Conservation (phyloP, 2,113 vertebrate species). For the Plectropomus leopardus region DNA sequence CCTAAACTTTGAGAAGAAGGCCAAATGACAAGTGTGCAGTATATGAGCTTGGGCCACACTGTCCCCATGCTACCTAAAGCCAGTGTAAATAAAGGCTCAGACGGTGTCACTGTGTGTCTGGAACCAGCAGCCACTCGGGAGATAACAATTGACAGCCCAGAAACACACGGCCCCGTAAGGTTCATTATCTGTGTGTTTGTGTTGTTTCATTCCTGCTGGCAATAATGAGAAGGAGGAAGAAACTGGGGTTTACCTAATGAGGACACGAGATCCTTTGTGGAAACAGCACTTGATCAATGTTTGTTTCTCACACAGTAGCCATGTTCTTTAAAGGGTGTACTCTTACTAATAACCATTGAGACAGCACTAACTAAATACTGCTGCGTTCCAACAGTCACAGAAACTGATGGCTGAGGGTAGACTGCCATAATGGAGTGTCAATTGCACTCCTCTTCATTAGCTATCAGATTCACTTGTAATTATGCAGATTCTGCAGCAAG, state of each 20-base stretch:
- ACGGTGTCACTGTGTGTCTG: conserved; percentile 63
- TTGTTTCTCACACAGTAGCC: background rate
- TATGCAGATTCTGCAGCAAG: conserved; percentile 37
- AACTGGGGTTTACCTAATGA: conserved; percentile 57
- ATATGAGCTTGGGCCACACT: background rate
- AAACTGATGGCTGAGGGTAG: conserved; percentile 31
- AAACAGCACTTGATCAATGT: conserved; percentile 55
- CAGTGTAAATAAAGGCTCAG: conserved; percentile 59
- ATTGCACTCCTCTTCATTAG: conserved; percentile 47
- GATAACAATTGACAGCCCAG: conserved; percentile 60
- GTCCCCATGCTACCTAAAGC: conserved; percentile 51
- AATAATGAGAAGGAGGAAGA: conserved; percentile 43
- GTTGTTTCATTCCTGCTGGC: conserved; percentile 30
- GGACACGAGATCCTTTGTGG: conserved; percentile 27
- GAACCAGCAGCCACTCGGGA: conserved; percentile 59
- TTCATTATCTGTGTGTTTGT: conserved; percentile 65
- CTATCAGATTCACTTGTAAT: conserved; percentile 35
- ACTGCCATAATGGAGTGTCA: conserved; percentile 42
- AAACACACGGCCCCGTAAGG: conserved; percentile 36
- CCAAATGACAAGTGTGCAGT: conserved; percentile 13
- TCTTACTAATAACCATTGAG: conserved; percentile 36
- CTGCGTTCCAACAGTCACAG: conserved; percentile 13
- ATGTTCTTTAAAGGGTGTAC: conserved; percentile 29
- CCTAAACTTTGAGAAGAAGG: background rate
- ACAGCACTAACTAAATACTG: conserved; percentile 35